Evolutionary conservation across 1,140 invertebrate genomes (phyloP).

Genomic region (Cotesia vestalis): DNA sequence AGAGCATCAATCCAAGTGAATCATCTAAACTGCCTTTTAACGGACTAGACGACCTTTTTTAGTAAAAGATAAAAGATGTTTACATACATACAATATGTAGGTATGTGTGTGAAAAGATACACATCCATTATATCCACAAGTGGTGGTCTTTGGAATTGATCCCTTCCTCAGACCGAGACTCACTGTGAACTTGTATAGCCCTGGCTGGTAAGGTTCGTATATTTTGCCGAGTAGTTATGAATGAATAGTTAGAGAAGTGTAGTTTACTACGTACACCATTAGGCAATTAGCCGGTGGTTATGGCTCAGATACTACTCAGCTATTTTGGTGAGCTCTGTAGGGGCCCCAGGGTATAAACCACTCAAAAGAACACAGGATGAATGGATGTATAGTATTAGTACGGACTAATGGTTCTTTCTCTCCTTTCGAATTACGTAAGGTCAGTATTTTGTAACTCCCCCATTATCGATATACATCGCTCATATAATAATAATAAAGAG

Average conservation of each 20-base stretch:
- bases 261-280: constrained; percentile 47
- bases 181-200: neutral
- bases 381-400: constrained; percentile 46
- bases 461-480: neutral
- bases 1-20: no score
- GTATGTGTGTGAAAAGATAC: neutral
- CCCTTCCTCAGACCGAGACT: neutral
- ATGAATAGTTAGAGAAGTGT: constrained; percentile 41
- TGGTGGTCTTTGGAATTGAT: constrained; percentile 5
- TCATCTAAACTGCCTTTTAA: no score
- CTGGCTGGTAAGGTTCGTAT: neutral
- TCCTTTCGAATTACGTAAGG: constrained; percentile 34
- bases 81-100: neutral
- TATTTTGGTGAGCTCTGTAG: constrained; percentile 30
- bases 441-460: constrained; percentile 15
- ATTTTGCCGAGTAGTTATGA: constrained; percentile 47
- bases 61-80: neutral
- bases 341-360: constrained; percentile 40
- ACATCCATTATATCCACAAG: neutral
- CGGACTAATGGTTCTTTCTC: constrained; percentile 51
- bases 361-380: constrained; percentile 48
- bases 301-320: constrained; percentile 34
- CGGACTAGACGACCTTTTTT: no score
- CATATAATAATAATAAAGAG: neutral
- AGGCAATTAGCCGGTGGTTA: constrained; percentile 46